Conservation (phyloP, 2,113 vertebrate species). For the Atrichornis clamosus region DNA sequence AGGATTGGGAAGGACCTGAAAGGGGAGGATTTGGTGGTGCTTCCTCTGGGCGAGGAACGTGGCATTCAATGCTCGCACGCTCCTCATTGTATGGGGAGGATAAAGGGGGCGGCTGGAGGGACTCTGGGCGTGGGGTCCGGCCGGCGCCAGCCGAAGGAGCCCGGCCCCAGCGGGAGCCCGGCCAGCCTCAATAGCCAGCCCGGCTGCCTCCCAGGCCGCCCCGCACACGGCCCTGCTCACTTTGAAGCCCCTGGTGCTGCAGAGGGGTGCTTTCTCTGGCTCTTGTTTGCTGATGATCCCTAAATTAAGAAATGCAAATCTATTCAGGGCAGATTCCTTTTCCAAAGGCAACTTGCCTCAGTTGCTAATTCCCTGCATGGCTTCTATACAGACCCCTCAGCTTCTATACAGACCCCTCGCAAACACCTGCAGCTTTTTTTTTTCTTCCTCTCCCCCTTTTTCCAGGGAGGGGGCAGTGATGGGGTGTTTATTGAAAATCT, state of each 20-base stretch:
- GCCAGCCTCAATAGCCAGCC: neutral
- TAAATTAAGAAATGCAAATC: slow-evolving; percentile 65
- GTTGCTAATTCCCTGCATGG: slow-evolving; percentile 55
- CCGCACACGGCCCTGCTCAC: neutral
- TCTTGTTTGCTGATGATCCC: slow-evolving; percentile 47
- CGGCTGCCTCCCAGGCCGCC: neutral
- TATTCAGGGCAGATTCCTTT: slow-evolving; percentile 41
- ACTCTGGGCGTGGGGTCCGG: neutral
- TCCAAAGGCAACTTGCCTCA: slow-evolving; percentile 58
- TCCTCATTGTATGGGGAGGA: neutral
- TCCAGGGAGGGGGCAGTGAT: neutral
- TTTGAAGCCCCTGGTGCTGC: slow-evolving; percentile 19
- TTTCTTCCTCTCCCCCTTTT: neutral
- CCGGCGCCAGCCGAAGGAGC: neutral
- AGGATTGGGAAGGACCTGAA: neutral
- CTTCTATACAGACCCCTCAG: slow-evolving; percentile 30
- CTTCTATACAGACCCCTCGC: neutral
- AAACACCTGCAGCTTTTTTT: slow-evolving; percentile 66
- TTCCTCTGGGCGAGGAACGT: neutral
- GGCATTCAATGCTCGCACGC: neutral
- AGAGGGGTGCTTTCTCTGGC: neutral
- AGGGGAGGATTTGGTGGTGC: neutral
- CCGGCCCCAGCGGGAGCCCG: neutral
- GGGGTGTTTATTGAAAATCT: slow-evolving; percentile 60
- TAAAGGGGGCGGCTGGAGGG: neutral